These are phyloP conservation scores for Rhizomys pruinosus DNA, from an alignment of 2,113 vertebrate species.

Conservation along the genomic window DNA sequence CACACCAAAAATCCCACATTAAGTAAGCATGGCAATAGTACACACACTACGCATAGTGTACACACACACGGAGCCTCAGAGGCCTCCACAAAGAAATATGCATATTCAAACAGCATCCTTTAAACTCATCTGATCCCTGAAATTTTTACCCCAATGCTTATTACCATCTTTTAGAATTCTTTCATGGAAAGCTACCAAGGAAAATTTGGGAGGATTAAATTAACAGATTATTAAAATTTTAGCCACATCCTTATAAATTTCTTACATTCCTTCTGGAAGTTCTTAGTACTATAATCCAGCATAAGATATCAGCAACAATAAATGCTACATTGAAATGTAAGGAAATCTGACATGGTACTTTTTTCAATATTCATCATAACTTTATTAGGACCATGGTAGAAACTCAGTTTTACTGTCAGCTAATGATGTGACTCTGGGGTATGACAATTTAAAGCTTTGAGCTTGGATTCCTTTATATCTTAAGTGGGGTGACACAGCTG, in stretches of 20 bases:
- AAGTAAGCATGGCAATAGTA: background rate
- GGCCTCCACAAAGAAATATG: background rate
- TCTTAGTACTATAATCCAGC: too few species aligned
- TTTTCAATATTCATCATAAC: background rate
- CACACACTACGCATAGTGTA: accelerated
- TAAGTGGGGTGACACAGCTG: background rate
- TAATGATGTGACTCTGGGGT: background rate
- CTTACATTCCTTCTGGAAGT: slow-evolving; percentile 17
- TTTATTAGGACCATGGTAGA: background rate
- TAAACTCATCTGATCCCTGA: background rate
- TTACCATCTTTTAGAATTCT: background rate
- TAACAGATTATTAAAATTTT: background rate
- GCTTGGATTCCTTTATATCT: background rate
- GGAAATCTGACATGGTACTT: background rate
- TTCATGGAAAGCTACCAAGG: background rate
- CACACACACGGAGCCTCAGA: background rate
- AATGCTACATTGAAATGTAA: background rate
- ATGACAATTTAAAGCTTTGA: background rate
- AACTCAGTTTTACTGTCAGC: background rate
- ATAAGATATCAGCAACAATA: background rate
- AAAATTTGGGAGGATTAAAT: background rate
- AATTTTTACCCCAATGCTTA: background rate
- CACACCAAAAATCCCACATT: background rate
- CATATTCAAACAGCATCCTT: background rate
- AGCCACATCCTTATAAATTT: background rate